Evolutionary conservation across 2,113 vertebrate species (phyloP), one percentile per base, ranked within the genome.

Genomic region (Philantomba maxwellii): DNA sequence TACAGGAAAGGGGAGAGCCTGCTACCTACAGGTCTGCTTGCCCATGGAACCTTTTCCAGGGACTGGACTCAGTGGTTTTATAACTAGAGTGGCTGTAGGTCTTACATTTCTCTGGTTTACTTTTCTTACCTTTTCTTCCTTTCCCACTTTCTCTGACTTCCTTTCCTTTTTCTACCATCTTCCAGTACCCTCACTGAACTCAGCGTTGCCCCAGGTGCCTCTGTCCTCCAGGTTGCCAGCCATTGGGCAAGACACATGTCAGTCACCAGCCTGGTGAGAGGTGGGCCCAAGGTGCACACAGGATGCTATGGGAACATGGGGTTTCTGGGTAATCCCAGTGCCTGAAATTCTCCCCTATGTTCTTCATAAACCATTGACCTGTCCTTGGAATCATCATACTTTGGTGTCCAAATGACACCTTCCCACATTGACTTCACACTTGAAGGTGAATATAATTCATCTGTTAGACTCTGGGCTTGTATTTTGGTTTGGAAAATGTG

Each of bases 261-360:
- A 89, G 0, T 93, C 62, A 81, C 15, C 33, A 57, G 1, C 89
- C n/a, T 17, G 77, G 9, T 23, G 30, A 57, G 64, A 58, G 83
- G 26, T 0, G 0, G 60, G 43, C 43, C 28, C 64, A 78, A 7
- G 23, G 49, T 28, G 19, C 16, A 39, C 49, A 10, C 70, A 10
- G 49, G 39, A 6, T 26, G 4, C 53, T 57, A 6, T 2, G 28
- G 36, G 53, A 66, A 25, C 14, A 0, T 0, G 5, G 49, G 1
- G 49, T 16, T 70, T 23, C 57, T 17, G 43, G 7, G 7, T 33
- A 26, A 45, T 57, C 11, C 92, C 51, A 13, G 3, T 7, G 45
- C 11, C 43, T 49, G 25, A 16, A n/a, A 30, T 16, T 58, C 23
- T 88, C 28, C 33, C 53, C 21, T 1, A 0, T 33, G 36, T 21